Evolutionary conservation across 1,140 invertebrate species (phyloP), one percentile per base, ranked within the genome.

Genomic region (Spodoptera frugiperda): DNA sequence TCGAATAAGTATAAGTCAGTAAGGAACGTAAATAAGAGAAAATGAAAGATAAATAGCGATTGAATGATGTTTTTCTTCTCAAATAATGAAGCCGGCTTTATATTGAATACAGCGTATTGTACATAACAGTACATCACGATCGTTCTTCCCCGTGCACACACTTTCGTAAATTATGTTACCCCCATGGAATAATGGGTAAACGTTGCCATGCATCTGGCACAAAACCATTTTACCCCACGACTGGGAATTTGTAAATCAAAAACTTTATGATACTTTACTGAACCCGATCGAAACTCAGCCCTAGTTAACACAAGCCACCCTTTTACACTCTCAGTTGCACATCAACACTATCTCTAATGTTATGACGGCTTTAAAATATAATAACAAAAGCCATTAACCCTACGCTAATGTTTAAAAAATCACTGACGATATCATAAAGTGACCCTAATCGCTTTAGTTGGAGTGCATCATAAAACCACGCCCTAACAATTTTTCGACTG

Each of bases 381-480:
- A 53, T 39, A 68, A 53, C 44, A 49, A 67, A 67, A 49, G n/a
- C 46, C 39, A 67, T 67, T 21, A 65, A 11, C 61, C 19, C 46
- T 44, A 53, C 17, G 48, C 25, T 68, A 68, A 68, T 68, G 14
- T 25, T 25, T 33, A 17, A 68, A 68, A 67, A 68, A 33, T 68
- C 48, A 53, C 65, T 17, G 48, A 54, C 11, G 25, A 21, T 55
- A 11, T 53, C 65, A 44, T 55, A 55, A 39, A 39, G 54, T 25
- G 53, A 14, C 14, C 30, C 54, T 65, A 78, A 78, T 73, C 68
- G 61, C 59, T 49, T 78, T 78, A 59, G 49, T 74, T 21, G 8
- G 74, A 78, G 48, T 61, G 59, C 49, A 78, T 73, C 63, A 51
- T 54, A 73, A 78, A 67, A 78, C 59, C 17, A 67, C 49, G 30